A percentile compares a stretch with the other conserved stretches of the same genome.
Conservation (phyloP, 2,113 vertebrate genomes). For the Lophochroa leadbeateri region DNA sequence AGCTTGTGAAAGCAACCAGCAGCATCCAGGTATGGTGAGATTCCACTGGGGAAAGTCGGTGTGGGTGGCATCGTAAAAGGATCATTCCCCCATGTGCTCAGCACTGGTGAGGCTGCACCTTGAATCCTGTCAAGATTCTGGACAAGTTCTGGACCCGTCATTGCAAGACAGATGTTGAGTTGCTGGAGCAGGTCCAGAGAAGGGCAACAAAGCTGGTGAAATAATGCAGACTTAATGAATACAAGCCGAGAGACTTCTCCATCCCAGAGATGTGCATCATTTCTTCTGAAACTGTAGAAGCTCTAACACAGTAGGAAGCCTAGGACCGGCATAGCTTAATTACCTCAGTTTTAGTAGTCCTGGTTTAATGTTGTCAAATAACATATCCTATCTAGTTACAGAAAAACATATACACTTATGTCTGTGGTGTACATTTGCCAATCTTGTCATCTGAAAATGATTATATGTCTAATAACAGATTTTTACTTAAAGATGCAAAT, state of each 20-base stretch:
- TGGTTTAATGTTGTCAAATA: not conserved
- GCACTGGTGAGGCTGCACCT: not conserved
- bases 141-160: not conserved
- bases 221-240: not conserved
- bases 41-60: not conserved
- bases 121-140: not conserved
- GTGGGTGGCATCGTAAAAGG: not conserved
- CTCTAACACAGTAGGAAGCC: not conserved
- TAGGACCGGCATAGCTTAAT: not conserved
- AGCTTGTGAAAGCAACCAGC: not conserved
- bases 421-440: not conserved
- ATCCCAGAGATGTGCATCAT: not conserved
- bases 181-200: not conserved
- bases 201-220: not conserved
- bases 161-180: not conserved
- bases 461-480: not conserved
- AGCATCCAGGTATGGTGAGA: not conserved
- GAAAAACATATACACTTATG: not conserved
- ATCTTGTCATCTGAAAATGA: not conserved
- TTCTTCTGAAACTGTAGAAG: not conserved
- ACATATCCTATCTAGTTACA: not conserved
- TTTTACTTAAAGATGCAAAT: not conserved
- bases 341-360: not conserved
- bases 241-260: not conserved
- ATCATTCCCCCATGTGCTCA: not conserved